Percentiles rank a stretch among this genome's conserved stretches.
phyloP scores from a whole-genome alignment of 2,888 invertebrate genomes.

The Synergus japonicus region DNA sequence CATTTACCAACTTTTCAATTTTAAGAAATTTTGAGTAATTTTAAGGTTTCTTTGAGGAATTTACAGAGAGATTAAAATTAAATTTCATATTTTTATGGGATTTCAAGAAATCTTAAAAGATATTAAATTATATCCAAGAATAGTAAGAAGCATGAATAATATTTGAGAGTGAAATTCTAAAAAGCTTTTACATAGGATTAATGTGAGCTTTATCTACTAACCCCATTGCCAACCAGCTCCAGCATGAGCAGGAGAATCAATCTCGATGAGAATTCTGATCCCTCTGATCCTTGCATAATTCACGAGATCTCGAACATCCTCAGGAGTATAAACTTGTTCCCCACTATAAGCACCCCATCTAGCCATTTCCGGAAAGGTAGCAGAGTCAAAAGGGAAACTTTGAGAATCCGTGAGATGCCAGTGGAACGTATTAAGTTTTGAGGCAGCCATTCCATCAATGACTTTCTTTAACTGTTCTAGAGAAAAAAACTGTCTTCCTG shows the following conservation, averaged over 20 bases:
- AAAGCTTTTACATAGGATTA: constrained; percentile 7
- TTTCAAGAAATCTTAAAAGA: no score
- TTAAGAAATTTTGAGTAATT: no score
- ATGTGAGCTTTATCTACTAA: constrained; percentile 54
- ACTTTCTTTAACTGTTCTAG: constrained; percentile 85
- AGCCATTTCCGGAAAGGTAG: constrained; percentile 87
- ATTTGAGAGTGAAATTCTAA: background rate
- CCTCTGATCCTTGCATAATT: constrained; percentile 89
- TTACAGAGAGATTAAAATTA: no score
- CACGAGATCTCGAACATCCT: constrained; percentile 86
- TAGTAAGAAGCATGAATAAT: background rate
- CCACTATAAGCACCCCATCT: constrained; percentile 92
- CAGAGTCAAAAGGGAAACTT: constrained; percentile 92
- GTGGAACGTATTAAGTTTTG: constrained; percentile 95
- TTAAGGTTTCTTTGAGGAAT: no score
- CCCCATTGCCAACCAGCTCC: constrained; percentile 94
- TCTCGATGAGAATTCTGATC: constrained; percentile 91
- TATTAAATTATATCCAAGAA: no score
- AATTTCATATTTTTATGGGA: no score
- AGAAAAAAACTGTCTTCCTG: constrained; percentile 93
- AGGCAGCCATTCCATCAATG: constrained; percentile 92
- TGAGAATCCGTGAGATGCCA: constrained; percentile 96
- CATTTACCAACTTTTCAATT: background rate
- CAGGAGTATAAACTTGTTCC: constrained; percentile 85
- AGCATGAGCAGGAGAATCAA: constrained; percentile 94